Evolutionary conservation across 2,797 vertebrate species (phyloP), one percentile per base, ranked within the genome.

Genomic region (Anomalospiza imberbis): DNA sequence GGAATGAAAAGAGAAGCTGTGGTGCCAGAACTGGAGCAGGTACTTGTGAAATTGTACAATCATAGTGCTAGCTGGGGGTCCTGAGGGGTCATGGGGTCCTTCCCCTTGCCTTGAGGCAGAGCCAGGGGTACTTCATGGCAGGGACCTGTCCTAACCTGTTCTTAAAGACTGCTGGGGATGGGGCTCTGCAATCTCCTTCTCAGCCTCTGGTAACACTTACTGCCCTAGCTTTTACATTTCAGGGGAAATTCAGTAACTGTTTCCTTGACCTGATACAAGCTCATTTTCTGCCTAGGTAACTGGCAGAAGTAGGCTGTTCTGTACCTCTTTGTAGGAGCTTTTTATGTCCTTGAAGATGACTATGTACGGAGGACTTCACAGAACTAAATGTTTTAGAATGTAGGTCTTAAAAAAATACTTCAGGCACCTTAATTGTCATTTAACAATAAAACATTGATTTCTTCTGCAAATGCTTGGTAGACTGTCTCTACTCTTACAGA

Each of bases 361-460:
- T 60, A 0, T 17, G 5, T 51, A 66, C 76, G 72, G 19, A 72
- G 13, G 34, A 40, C 25, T 76, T 88, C 9, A 62, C 9, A 65
- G 51, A 88, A 36, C 21, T 14, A 62, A 83, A 4, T 70, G n/a
- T 45, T 89, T 82, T 65, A 82, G 54, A 74, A 53, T 91, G 79
- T 62, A 65, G 12, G 12, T 67, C 6, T 88, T 81, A 12, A 54
- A 77, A 20, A 61, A 42, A 6, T 15, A 80, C 13, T 50, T 60
- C 20, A 32, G 44, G 10, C 4, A 1, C 14, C 48, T 70, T 81
- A 61, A 62, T 82, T 68, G 16, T 67, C 26, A 60, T 57, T 63
- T 75, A 65, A 67, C 26, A 70, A 16, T 74, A 45, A 84, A 79
- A 10, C 40, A 67, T 81, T 51, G 70, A 75, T 95, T 89, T 88